Conservation (phyloP, 1,140 invertebrate species). For the Drosophila santomea region DNA sequence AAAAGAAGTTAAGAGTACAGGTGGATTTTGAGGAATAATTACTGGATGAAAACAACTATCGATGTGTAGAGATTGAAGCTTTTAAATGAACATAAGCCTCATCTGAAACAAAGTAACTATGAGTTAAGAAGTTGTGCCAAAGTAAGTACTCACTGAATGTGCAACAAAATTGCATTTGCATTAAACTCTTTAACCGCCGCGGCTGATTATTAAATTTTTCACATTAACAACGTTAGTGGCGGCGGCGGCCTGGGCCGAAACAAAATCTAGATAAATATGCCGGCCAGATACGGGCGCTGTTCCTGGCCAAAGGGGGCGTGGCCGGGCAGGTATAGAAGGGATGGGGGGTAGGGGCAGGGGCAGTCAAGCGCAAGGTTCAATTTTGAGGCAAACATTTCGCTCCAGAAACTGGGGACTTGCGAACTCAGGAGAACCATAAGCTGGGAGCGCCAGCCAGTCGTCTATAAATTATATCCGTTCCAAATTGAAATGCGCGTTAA, state of each 20-base stretch:
- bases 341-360: background rate
- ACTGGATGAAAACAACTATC: background rate
- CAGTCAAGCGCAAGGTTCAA: conserved; percentile 77
- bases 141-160: background rate
- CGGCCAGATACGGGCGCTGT: conserved; percentile 42
- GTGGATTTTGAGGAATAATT: background rate
- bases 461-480: conserved; percentile 85
- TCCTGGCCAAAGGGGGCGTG: background rate
- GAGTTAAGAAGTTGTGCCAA: too few relatives aligned
- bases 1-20: background rate
- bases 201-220: conserved; percentile 78
- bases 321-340: background rate
- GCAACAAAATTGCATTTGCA: conserved; percentile 61
- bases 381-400: conserved; percentile 70
- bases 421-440: conserved; percentile 51
- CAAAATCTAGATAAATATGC: conserved; percentile 82
- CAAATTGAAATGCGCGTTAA: conserved; percentile 85
- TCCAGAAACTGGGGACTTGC: background rate
- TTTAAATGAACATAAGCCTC: too few relatives aligned
- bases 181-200: conserved; percentile 72
- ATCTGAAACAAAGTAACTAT: background rate
- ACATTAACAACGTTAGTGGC: conserved; percentile 69
- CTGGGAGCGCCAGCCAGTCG: conserved; percentile 77
- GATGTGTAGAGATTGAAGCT: background rate
- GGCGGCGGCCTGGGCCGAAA: conserved; percentile 45